Evolutionary conservation across 2,888 invertebrate genomes (phyloP), one percentile per base, ranked within the genome.

Genomic region (Allacma fusca): DNA sequence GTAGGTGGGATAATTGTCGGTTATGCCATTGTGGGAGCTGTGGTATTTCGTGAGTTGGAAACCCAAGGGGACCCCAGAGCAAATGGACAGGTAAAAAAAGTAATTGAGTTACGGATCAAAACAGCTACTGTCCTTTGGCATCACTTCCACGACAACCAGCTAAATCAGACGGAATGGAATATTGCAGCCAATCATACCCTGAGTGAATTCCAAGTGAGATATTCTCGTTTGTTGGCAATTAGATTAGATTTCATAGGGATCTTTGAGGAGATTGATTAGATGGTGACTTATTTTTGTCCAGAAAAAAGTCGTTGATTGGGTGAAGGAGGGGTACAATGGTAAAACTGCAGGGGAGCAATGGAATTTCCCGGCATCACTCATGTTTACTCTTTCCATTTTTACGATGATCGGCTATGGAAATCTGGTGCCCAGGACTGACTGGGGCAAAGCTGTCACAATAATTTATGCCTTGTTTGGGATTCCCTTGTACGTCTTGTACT

Each of bases 381-480:
- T 95, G 94, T 96, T 93, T 86, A 94, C 93, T 34, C 87, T 95
- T 16, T 94, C 94, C 28, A 92, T 95, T 7, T 94, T 95, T 85
- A 95, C 95, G 4, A 95, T 95, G 95, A 94, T 95, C 83, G 95
- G 95, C 1, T 95, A 95, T 85, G 95, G 95, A 0, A 94, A 94
- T 86, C 90, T 94, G 2, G 92, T 94, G 16, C 95, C 95, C 0
- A 91, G 91, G 83, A 94, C 94, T 0, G 88, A 91, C 0, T 92
- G 92, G 91, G 95, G 95, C 1, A 95, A 94, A 87, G 91, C 93
- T 4, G 91, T 92, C 12, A 94, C 95, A 0, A 93, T 95, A 34
- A 90, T 94, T 13, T 96, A 95, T 87, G 95, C 95, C 1, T 91
- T 94, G 12, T 91, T 95, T 85, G 95, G 95, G 0, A 95, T 95